Conservation (phyloP, 2,797 vertebrate species). For the Myripristis murdjan region DNA sequence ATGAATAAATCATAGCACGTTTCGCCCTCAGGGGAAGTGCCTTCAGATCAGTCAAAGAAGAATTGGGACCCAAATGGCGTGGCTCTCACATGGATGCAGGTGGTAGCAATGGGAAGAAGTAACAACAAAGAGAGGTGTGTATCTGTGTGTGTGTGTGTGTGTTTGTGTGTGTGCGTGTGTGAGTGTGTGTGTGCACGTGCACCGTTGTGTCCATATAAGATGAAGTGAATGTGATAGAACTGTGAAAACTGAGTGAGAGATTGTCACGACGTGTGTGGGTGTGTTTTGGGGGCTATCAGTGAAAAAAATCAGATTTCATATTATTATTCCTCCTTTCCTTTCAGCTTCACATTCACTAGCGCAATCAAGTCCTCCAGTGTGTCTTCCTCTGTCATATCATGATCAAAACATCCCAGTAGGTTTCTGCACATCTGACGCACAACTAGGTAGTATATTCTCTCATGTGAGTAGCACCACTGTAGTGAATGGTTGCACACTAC, state of each 20-base stretch:
- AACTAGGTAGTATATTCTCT: background rate
- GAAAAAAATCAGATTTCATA: conserved; percentile 15
- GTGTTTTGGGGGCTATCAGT: background rate
- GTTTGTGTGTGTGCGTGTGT: conserved; percentile 29
- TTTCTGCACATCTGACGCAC: conserved; percentile 3
- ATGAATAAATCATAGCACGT: conserved; percentile 64
- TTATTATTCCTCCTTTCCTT: conserved; percentile 7
- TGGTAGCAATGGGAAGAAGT: conserved; percentile 5
- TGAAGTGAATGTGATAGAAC: no score
- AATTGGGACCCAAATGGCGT: conserved; percentile 19
- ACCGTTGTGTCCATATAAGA: no score
- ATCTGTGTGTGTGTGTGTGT: conserved; percentile 1
- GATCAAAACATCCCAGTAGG: background rate
- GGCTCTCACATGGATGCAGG: conserved; percentile 26
- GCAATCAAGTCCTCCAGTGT: background rate
- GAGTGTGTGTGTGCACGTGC: conserved; percentile 9
- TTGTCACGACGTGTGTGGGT: no score
- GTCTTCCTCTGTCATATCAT: background rate
- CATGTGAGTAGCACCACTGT: no score
- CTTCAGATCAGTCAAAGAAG: conserved; percentile 43
- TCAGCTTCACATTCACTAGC: background rate
- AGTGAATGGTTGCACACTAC: no score
- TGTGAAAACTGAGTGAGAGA: no score
- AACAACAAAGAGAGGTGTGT: background rate
- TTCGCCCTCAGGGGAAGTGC: conserved; percentile 22